These are phyloP conservation scores for Dastarcus helophoroides DNA, from an alignment of 2,888 invertebrate genomes.

Conservation along the genomic window DNA sequence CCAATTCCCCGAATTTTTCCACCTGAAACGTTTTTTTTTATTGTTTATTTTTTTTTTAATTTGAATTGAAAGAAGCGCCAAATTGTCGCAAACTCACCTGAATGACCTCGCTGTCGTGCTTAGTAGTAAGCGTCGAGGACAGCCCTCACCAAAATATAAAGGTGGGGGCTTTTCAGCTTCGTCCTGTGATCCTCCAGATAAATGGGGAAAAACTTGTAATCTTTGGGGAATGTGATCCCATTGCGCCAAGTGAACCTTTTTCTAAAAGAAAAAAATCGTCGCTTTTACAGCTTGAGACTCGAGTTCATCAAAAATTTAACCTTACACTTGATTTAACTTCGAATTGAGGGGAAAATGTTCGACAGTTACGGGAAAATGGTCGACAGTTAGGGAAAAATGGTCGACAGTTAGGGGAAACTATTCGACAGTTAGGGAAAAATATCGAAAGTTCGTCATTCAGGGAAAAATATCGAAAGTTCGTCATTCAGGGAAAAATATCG, in stretches of 20 bases:
- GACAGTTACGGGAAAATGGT: too few species aligned
- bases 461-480: too few species aligned
- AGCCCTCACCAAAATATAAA: constrained; percentile 27
- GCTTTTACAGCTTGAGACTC: not conserved
- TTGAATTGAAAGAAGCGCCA: not conserved
- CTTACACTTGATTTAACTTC: constrained; percentile 3
- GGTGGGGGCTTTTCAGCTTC: constrained; percentile 21
- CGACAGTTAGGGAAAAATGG: too few species aligned
- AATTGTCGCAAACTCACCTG: constrained; percentile 20
- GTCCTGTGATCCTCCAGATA: constrained; percentile 20
- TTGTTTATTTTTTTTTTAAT: not conserved
- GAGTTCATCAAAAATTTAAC: not conserved
- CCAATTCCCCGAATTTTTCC: constrained; percentile 65
- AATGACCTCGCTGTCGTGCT: constrained; percentile 29
- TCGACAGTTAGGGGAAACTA: too few species aligned
- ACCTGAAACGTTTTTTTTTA: constrained; percentile 41
- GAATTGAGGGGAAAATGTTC: too few species aligned
- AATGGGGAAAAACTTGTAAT: constrained; percentile 34
- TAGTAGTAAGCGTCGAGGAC: constrained; percentile 27
- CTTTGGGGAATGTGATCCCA: constrained; percentile 42
- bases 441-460: too few species aligned
- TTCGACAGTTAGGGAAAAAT: too few species aligned
- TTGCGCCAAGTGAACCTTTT: constrained; percentile 38
- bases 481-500: too few species aligned
- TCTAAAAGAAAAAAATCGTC: constrained; percentile 25